A percentile compares a stretch with the other conserved stretches of the same genome.
phyloP scores from a whole-genome alignment of 1,140 invertebrate species.

The Microvelia longipes region DNA sequence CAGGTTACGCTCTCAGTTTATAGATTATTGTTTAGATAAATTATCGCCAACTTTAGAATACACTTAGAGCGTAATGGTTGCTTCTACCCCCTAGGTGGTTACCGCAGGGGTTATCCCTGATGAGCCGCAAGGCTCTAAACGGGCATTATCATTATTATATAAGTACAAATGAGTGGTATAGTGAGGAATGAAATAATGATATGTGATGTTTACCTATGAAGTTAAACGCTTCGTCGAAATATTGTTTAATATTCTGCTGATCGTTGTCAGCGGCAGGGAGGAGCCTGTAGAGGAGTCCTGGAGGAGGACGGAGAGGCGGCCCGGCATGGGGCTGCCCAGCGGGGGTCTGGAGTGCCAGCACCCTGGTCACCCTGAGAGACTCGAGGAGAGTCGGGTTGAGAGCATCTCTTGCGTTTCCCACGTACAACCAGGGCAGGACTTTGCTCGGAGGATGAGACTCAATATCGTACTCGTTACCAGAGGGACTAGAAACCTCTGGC shows the following conservation, averaged over 20 bases:
- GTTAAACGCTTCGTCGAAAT: conserved; percentile 78
- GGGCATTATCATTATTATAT: no score
- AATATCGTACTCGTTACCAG: conserved; percentile 38
- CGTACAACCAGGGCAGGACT: conserved; percentile 71
- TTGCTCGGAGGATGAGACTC: conserved; percentile 61
- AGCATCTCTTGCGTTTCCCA: conserved; percentile 74
- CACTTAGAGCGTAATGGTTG: no score
- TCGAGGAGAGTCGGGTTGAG: conserved; percentile 51
- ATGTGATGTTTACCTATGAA: conserved; percentile 72
- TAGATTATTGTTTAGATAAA: no score
- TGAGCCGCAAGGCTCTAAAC: no score
- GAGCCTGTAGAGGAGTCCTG: conserved; percentile 61
- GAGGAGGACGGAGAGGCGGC: conserved; percentile 37
- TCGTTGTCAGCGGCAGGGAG: conserved; percentile 70
- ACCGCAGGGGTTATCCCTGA: no score
- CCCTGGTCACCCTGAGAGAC: conserved; percentile 49
- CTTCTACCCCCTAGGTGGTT: no score
- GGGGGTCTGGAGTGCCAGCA: conserved; percentile 58
- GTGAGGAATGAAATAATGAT: no score
- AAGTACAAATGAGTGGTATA: no score
- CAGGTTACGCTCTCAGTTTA: no score
- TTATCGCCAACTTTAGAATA: no score
- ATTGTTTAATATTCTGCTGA: conserved; percentile 79
- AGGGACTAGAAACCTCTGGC: conserved; percentile 33
- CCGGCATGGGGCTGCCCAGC: conserved; percentile 44